These are phyloP conservation scores for Callopanchax toddi DNA, from an alignment of 2,113 vertebrate species.

Conservation along the genomic window DNA sequence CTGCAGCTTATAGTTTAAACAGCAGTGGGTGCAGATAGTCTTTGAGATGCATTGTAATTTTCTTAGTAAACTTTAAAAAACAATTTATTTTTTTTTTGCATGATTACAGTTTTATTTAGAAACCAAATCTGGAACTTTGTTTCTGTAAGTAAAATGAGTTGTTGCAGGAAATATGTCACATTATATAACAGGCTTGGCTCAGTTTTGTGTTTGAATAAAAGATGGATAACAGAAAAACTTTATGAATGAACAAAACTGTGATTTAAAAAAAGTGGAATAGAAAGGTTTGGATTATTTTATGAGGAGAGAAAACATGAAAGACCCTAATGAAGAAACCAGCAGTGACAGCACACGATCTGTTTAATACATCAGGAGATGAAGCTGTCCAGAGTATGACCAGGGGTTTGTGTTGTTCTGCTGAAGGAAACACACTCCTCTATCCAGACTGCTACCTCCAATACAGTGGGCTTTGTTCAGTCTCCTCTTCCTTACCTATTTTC, in stretches of 20 bases:
- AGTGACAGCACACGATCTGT: conserved; percentile 36
- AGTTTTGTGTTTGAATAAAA: neutral
- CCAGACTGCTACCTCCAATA: conserved; percentile 6
- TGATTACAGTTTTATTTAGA: neutral
- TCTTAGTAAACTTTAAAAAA: too few relatives aligned
- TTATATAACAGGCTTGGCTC: neutral
- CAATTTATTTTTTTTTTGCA: too few relatives aligned
- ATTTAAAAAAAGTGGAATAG: neutral
- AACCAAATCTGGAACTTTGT: neutral
- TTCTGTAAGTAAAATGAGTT: neutral
- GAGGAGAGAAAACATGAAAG: conserved; percentile 30
- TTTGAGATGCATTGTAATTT: too few relatives aligned
- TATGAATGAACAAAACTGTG: too few relatives aligned
- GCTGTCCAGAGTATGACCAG: conserved; percentile 29
- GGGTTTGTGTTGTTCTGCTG: conserved; percentile 52
- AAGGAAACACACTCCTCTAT: conserved; percentile 42
- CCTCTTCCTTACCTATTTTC: neutral
- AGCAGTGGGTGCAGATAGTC: too few relatives aligned
- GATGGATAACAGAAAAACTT: too few relatives aligned
- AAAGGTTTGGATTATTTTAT: neutral
- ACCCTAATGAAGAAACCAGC: conserved; percentile 34
- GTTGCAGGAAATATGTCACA: neutral
- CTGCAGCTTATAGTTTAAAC: too few relatives aligned
- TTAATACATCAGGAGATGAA: conserved; percentile 61
- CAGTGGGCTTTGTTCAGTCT: conserved; percentile 23